Conservation (phyloP, 53 echinoderm and acorn worm genomes). For the Echinarachnius parma region DNA sequence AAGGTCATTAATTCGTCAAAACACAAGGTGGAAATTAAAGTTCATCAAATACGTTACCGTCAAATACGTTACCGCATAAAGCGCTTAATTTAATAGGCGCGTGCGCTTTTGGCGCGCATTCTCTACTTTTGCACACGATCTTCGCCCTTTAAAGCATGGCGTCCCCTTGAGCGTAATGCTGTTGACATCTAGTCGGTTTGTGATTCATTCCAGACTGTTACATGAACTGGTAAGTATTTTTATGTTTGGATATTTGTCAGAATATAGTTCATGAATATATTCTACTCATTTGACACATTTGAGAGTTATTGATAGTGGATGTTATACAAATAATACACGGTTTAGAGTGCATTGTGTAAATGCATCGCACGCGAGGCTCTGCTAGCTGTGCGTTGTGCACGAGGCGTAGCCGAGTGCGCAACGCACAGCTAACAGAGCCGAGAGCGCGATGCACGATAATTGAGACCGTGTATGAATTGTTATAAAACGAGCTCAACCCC, state of each 20-base stretch:
- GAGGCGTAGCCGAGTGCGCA: too few relatives aligned
- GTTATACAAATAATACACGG: too few relatives aligned
- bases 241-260: neutral
- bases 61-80: slow-evolving; percentile 1
- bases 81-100: neutral
- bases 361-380: too few relatives aligned
- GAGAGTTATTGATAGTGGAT: neutral
- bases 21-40: neutral
- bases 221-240: neutral
- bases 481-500: too few relatives aligned
- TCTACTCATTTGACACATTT: neutral
- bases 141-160: neutral
- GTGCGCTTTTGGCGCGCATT: neutral
- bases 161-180: neutral
- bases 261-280: neutral
- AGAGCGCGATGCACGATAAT: too few relatives aligned
- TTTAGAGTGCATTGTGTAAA: too few relatives aligned
- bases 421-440: too few relatives aligned
- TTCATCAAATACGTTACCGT: neutral
- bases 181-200: neutral
- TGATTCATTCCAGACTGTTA: neutral
- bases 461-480: too few relatives aligned
- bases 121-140: neutral
- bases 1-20: neutral
- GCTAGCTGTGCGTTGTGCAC: too few relatives aligned